Conservation (phyloP, 2,888 invertebrate genomes). For the Plebejus anna region DNA sequence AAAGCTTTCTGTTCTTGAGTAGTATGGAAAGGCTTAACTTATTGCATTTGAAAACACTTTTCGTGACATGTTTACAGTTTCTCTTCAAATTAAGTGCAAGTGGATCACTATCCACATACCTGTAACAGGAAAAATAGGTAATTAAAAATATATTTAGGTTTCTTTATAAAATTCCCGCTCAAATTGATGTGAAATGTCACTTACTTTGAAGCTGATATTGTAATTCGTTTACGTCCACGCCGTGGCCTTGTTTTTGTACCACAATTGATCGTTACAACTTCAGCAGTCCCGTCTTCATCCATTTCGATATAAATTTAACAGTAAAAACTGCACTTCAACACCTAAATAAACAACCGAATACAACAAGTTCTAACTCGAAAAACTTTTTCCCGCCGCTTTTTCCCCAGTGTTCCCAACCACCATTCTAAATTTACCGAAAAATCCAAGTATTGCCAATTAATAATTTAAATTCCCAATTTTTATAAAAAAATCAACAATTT, state of each 20-base stretch:
- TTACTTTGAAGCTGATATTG: constrained; percentile 1
- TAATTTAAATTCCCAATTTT: too few species aligned
- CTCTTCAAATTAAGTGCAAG: background rate
- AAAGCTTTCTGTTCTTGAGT: constrained; percentile 1
- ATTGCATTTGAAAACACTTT: background rate
- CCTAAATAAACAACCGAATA: constrained; percentile 1
- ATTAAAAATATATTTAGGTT: background rate
- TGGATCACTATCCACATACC: background rate
- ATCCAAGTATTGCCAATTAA: too few species aligned
- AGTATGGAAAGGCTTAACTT: background rate
- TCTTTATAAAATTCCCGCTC: constrained; percentile 1
- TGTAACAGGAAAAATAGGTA: background rate
- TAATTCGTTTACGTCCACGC: background rate
- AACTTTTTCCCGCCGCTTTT: background rate
- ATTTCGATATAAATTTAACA: too few species aligned
- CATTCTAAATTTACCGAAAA: too few species aligned
- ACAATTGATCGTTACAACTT: background rate
- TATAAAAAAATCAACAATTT: too few species aligned
- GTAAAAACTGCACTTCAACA: constrained; percentile 1
- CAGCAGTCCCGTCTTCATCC: too few species aligned
- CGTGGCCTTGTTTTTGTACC: constrained; percentile 1
- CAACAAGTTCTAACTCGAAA: constrained; percentile 1
- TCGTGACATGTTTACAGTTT: constrained; percentile 1
- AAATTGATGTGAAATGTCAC: background rate
- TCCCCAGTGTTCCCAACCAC: too few species aligned